Evolutionary conservation across 2,888 invertebrate species (phyloP).

Genomic region (Pantelozetes paolii): DNA sequence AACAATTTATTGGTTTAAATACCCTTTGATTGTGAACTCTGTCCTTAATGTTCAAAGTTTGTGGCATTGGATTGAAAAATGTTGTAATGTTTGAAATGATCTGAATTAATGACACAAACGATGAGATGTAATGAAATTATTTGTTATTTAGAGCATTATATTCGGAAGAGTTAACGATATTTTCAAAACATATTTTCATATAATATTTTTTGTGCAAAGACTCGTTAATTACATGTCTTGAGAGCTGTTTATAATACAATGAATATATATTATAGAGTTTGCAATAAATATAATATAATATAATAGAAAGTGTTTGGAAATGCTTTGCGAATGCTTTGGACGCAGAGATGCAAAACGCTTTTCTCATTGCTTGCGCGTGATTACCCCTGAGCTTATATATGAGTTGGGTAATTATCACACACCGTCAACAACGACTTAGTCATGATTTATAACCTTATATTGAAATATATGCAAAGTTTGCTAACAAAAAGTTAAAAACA

Average conservation of each 20-base stretch:
- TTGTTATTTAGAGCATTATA: slow-evolving; percentile 9
- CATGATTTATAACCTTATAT: slow-evolving; percentile 35
- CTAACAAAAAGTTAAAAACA: slow-evolving; percentile 28
- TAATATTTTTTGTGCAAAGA: slow-evolving; percentile 25
- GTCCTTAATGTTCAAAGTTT: neutral
- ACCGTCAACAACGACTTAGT: slow-evolving; percentile 37
- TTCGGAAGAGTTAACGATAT: slow-evolving; percentile 27
- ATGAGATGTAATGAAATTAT: slow-evolving; percentile 16
- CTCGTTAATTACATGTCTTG: slow-evolving; percentile 36
- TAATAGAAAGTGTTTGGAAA: slow-evolving; percentile 24
- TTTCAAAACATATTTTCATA: slow-evolving; percentile 33
- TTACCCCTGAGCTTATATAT: slow-evolving; percentile 36
- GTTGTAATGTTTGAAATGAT: neutral
- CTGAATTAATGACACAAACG: neutral
- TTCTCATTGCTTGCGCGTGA: slow-evolving; percentile 31
- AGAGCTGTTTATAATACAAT: slow-evolving; percentile 35
- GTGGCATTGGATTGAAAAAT: slow-evolving; percentile 24
- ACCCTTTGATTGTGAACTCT: neutral
- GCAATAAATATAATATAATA: slow-evolving; percentile 23
- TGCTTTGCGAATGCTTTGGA: neutral
- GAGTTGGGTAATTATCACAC: slow-evolving; percentile 32
- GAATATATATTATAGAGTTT: slow-evolving; percentile 25
- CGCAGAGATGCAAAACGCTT: slow-evolving; percentile 32
- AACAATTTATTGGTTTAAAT: neutral
- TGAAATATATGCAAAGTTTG: slow-evolving; percentile 31